Evolutionary conservation across 2,113 vertebrate species (phyloP).

Genomic region (Gymnobelideus leadbeateri): DNA sequence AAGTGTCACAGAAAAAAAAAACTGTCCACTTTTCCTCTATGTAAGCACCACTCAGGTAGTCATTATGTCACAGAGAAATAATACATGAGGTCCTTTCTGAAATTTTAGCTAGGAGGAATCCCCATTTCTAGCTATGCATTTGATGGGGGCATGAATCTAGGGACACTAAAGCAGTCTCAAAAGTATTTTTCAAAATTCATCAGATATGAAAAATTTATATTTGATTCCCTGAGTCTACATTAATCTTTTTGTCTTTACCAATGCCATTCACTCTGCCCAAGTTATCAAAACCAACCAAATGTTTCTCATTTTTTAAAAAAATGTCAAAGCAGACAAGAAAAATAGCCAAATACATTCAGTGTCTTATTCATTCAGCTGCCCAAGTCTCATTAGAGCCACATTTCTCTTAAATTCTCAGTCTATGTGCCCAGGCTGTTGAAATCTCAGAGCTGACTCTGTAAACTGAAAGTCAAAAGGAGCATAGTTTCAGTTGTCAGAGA

Average conservation of each 20-base stretch:
- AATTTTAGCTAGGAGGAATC: conserved; percentile 13
- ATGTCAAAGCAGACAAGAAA: conserved; percentile 23
- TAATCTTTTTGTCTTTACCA: conserved; percentile 30
- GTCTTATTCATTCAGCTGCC: not conserved
- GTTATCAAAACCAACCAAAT: conserved; percentile 24
- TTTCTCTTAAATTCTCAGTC: not conserved
- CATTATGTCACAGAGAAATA: not conserved
- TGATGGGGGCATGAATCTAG: not conserved
- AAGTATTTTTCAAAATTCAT: conserved; percentile 31
- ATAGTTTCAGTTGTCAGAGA: not conserved
- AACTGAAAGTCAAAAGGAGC: conserved; percentile 57
- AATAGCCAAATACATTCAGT: not conserved
- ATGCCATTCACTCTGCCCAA: conserved; percentile 19
- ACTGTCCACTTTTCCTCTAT: not conserved
- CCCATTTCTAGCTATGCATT: conserved; percentile 2
- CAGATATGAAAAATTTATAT: not conserved
- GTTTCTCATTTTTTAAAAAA: conserved; percentile 13
- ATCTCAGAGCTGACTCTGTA: conserved; percentile 37
- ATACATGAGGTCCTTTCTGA: not conserved
- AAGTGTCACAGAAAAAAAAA: not conserved
- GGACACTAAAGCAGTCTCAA: conserved; percentile 3
- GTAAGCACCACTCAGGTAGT: not conserved
- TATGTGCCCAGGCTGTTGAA: not conserved
- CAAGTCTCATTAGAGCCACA: conserved; percentile 12
- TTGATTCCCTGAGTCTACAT: not conserved